Evolutionary conservation across 2,888 invertebrate genomes (phyloP).

Genomic region (Drosophila meridiana): DNA sequence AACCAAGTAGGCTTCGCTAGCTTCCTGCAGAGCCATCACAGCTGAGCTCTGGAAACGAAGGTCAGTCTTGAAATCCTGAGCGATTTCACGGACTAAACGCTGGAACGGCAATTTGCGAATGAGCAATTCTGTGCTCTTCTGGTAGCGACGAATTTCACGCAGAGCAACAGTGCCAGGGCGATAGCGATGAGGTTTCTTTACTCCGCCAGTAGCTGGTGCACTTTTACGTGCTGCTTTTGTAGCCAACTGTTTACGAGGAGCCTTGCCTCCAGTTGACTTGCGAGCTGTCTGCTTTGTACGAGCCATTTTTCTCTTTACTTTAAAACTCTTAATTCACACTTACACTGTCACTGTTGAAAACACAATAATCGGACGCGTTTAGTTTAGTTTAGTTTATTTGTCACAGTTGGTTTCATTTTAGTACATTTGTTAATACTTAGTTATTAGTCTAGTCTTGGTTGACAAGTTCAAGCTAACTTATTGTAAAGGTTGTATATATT

Average conservation of each 20-base stretch:
- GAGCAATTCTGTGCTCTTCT: conserved; percentile 1
- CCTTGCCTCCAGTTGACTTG: conserved; percentile 10
- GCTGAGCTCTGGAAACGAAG: conserved; percentile 26
- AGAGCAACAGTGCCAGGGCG: conserved; percentile 2
- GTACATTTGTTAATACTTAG: no score
- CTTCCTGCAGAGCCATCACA: conserved; percentile 29
- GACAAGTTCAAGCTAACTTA: no score
- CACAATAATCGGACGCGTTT: neutral
- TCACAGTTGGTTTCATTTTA: no score
- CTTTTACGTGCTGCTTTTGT: no score
- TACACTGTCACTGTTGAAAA: conserved; percentile 19
- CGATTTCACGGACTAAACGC: conserved; percentile 19
- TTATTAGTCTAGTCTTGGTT: no score
- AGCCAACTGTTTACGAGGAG: neutral
- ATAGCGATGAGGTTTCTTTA: no score
- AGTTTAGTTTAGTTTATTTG: no score
- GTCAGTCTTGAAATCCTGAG: conserved; percentile 22
- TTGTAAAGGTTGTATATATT: no score
- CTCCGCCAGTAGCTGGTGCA: no score
- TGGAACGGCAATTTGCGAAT: conserved; percentile 22
- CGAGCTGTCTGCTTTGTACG: conserved; percentile 10
- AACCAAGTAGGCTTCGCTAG: conserved; percentile 27
- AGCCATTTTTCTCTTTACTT: conserved; percentile 2
- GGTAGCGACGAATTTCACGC: conserved; percentile 6
- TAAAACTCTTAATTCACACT: neutral